Evolutionary conservation across 2,888 invertebrate genomes (phyloP), one percentile per base, ranked within the genome.

Genomic region (Athalia rosae): DNA sequence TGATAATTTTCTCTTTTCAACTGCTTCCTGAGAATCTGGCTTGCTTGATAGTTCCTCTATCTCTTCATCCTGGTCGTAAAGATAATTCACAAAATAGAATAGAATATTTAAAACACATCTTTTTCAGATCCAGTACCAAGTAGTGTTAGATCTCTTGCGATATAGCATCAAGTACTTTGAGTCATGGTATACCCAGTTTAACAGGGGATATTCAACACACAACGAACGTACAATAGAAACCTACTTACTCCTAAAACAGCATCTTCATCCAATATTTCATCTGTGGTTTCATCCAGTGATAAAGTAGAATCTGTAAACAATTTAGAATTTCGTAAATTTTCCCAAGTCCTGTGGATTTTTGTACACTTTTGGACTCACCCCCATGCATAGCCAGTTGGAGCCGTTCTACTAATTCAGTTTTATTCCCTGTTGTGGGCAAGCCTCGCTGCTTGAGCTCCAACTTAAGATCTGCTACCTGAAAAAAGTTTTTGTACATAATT

Each of bases 391-490:
- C 92, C 7, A 93, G 92, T 86, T 95, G 95, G 67, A 97, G 92
- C 83, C 97, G 92, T 81, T 95, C 94, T 61, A 95, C 91, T 76
- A 97, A 91, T 85, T 97, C 97, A 62, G 92, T 94, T 92, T 97
- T 97, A 88, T 96, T 96, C 4, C 97, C 97, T 69, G 93, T 90
- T 7, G 93, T 92, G 11, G 94, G 90, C 43, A 97, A 91, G 41
- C 95, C 96, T 85, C 96, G 93, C 80, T 93, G 90, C 90, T 97
- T 97, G 76, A 97, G 90, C 88, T 96, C 96, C 84, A 94, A 94
- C 85, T 95, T 95, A 83, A 97, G 91, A 89, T 97, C 97, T 11
- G 96, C 94, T 53, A 97, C 97, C 94, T 97, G 90, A 85, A 45
- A 43, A 43, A 13, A 58, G 58, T 71, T 8, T 67, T 4, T 4